Base-by-base conservation (phyloP, 1,140 invertebrate species). In the Eupristina koningsbergeri region DNA sequence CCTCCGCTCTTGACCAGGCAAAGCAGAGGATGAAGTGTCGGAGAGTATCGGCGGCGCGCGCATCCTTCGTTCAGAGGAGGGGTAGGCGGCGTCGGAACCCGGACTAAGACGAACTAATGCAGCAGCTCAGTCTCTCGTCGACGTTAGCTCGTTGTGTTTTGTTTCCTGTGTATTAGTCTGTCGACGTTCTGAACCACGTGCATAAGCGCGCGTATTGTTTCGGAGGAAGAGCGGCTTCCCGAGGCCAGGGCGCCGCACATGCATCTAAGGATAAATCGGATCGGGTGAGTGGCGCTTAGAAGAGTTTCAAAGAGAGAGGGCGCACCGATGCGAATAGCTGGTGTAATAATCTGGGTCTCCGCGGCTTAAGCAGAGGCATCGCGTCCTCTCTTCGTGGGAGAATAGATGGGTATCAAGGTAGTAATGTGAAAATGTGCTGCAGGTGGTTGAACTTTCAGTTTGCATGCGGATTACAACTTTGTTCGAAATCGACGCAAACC, bases 1-100 rank as follows among this genome's bases (percentile, higher is more conserved):
- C 8, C 3, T 75, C 73, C 73, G 73, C 22, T 75, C 45, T 45
- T 75, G 73, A 13, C n/a, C n/a, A n/a, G n/a, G n/a, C n/a, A n/a
- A n/a, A n/a, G n/a, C n/a, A n/a, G n/a, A n/a, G n/a, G n/a, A n/a
- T n/a, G n/a, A n/a, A n/a, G n/a, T n/a, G n/a, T n/a, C n/a, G n/a
- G n/a, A n/a, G n/a, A 22, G 26, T 36, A 41, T 36, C 22, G 22
- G 26, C 64, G 64, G 41, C 36, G 67, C 67, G 67, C 67, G 67
- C 67, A n/a, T 36, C 9, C 67, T 58, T 6, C 22, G 53, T 26
- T 1, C 53, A 19, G 22, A 26, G 22, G 53, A 26, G 53, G 53
- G 67, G 36, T 22, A 17, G 29, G 31, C 63, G 29, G 31, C 63
- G 63, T 13, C 41, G 63, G 29, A 31, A 15, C 63, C n/a, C n/a